Conservation (phyloP, 2,797 vertebrate species). For the Zonotrichia albicollis region DNA sequence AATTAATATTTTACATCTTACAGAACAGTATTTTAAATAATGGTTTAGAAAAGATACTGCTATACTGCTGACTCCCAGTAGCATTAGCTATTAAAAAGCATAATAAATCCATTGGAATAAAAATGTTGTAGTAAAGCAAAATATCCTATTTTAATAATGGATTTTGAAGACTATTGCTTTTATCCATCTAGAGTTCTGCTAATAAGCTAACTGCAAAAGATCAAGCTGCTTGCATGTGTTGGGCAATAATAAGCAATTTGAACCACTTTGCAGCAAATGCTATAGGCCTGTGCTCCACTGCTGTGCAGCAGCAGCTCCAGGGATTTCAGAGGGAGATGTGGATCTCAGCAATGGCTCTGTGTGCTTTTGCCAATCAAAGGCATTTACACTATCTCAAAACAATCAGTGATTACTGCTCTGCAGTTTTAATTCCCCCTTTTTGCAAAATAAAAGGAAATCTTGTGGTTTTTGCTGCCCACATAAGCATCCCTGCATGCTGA, state of each 20-base stretch:
- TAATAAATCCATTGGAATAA: slow-evolving; percentile 41
- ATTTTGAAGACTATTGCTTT: slow-evolving; percentile 46
- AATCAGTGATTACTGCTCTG: slow-evolving; percentile 45
- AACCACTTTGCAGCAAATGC: slow-evolving; percentile 41
- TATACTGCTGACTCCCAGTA: slow-evolving; percentile 14
- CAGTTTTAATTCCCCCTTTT: slow-evolving; percentile 46
- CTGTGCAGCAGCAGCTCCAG: slow-evolving; percentile 32
- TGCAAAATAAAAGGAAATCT: slow-evolving; percentile 23
- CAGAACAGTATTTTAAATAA: slow-evolving; percentile 57
- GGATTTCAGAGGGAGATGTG: slow-evolving; percentile 53
- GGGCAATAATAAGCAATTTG: slow-evolving; percentile 48
- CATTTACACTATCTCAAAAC: slow-evolving; percentile 56
- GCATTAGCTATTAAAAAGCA: slow-evolving; percentile 45
- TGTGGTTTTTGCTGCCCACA: not conserved
- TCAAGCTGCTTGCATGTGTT: slow-evolving; percentile 32
- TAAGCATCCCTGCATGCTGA: not conserved
- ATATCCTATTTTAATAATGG: slow-evolving; percentile 40
- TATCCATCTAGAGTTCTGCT: slow-evolving; percentile 32
- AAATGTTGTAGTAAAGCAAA: slow-evolving; percentile 22
- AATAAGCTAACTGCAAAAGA: slow-evolving; percentile 42
- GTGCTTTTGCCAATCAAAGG: slow-evolving; percentile 60
- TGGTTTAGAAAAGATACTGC: slow-evolving; percentile 37
- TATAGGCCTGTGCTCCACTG: slow-evolving; percentile 1
- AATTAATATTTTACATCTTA: slow-evolving; percentile 38
- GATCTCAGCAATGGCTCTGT: slow-evolving; percentile 42